Evolutionary conservation across 2,888 invertebrate genomes (phyloP).

Genomic region (Sarcophaga subvicina): DNA sequence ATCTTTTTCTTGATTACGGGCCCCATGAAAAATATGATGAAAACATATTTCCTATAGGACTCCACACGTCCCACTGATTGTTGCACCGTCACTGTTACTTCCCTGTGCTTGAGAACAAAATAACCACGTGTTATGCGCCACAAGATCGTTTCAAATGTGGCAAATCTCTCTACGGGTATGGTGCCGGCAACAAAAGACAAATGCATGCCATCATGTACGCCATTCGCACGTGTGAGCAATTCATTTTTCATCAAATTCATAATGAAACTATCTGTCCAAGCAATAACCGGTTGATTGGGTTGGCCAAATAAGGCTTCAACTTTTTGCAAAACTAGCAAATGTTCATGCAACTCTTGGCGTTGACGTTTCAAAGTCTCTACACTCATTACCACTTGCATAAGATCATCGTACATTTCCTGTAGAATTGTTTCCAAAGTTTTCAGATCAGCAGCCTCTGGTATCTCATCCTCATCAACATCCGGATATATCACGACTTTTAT

Average conservation of each 20-base stretch:
- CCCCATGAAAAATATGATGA: conserved; percentile 90
- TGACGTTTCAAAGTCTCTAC: conserved; percentile 68
- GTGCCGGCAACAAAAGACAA: conserved; percentile 96
- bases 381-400: conserved; percentile 71
- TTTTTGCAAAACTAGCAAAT: conserved; percentile 71
- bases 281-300: conserved; percentile 65
- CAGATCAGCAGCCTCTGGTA: conserved; percentile 72
- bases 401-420: conserved; percentile 69
- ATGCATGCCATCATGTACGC: conserved; percentile 26
- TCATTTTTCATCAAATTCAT: conserved; percentile 73
- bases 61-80: neutral
- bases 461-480: conserved; percentile 72
- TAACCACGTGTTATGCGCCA: conserved; percentile 98
- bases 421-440: conserved; percentile 69
- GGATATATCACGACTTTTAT: conserved; percentile 71
- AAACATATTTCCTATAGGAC: conserved; percentile 88
- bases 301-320: conserved; percentile 73
- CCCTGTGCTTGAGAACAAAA: conserved; percentile 94
- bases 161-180: conserved; percentile 93
- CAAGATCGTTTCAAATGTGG: conserved; percentile 96
- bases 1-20: conserved; percentile 89
- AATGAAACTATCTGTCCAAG: conserved; percentile 74
- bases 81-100: conserved; percentile 86
- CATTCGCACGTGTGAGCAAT: conserved; percentile 21
- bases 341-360: conserved; percentile 71